Base-by-base conservation (phyloP, 2,797 vertebrate species). In the Phrynocephalus vlangalii region DNA sequence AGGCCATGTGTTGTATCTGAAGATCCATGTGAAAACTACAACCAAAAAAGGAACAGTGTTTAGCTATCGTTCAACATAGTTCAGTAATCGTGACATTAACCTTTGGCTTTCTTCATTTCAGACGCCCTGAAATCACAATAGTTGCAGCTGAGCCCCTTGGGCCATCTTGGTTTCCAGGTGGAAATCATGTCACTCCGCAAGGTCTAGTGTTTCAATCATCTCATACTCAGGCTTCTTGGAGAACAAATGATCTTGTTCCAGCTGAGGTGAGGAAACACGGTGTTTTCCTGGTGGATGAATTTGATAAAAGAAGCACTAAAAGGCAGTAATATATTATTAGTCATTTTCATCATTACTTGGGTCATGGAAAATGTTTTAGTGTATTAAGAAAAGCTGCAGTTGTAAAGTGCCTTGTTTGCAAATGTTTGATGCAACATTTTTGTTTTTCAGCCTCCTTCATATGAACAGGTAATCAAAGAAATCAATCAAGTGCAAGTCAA, bases 391-490 rank as follows among this genome's bases (percentile, higher is more conserved):
- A 60, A 38, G 80, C 24, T 84, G 30, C 6, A 5, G 67, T 1
- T 50, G 13, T 38, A 86, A 11, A 50, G 3, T 26, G 83, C 90
- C 88, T 48, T 72, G 24, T 90, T 44, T 44, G 38, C 38, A 44
- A 44, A 44, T 44, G 38, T 44, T 44, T 44, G 38, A 44, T 44
- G 38, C 38, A 44, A 44, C 38, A 44, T 89, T 80, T 95, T 92
- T 93, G 0, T 95, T 94, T 96, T 96, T 92, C 93, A 98, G 98
- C 97, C 99, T 26, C 98, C 98, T 28, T 98, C 98, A 28, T 99
- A 98, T 91, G 98, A 99, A 90, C 98, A 99, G 97, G 98, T 99
- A 96, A 98, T 99, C 95, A 97, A 98, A 96, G 98, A 99, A 96
- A 99, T 98, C 95, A 98, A 96, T 91, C 96, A 97, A 96, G 99